Conservation (phyloP, 2,113 vertebrate genomes). For the Petrocephalus zakoni region DNA sequence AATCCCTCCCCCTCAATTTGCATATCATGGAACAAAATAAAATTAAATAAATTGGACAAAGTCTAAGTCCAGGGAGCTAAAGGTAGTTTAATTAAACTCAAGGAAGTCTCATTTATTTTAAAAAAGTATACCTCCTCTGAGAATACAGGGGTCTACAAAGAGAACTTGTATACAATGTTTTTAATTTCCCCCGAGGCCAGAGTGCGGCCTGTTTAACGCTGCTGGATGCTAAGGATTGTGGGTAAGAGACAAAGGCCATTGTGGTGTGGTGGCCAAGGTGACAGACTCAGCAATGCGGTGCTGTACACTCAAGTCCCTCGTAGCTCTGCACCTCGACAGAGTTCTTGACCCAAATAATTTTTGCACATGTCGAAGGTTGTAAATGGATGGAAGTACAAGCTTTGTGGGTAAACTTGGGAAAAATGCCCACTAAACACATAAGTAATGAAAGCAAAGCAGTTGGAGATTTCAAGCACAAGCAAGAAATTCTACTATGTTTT, state of each 20-base stretch:
- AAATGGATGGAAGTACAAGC: neutral
- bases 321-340: neutral
- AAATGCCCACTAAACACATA: neutral
- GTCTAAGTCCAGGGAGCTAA: neutral
- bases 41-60: neutral
- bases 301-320: neutral
- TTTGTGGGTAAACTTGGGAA: neutral
- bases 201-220: neutral
- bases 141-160: neutral
- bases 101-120: constrained; percentile 5
- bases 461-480: neutral
- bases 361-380: neutral
- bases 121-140: neutral
- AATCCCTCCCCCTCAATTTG: neutral
- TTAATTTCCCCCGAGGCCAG: constrained; percentile 11
- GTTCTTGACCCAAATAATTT: neutral
- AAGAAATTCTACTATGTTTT: neutral
- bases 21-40: neutral
- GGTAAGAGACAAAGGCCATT: constrained; percentile 4
- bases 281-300: neutral
- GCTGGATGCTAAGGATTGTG: neutral
- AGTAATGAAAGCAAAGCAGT: neutral
- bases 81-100: constrained; percentile 3
- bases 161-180: constrained; percentile 10
- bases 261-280: neutral